Base-by-base conservation (phyloP, 2,888 invertebrate species). In the Callinectes sapidus region DNA sequence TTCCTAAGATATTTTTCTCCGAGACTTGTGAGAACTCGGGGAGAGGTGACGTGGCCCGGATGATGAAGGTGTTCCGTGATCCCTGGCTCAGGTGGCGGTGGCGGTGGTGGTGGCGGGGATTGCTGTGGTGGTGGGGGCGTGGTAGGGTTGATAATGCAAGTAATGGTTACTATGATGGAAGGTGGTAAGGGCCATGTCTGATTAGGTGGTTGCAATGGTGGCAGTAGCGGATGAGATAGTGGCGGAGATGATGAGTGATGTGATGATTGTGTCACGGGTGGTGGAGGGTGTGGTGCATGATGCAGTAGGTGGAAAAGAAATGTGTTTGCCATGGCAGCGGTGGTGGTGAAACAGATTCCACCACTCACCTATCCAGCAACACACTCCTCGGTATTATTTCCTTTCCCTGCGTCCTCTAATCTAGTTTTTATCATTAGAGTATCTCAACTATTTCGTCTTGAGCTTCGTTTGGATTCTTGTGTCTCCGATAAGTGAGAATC, bases 11-110 rank as follows among this genome's bases (percentile, higher is more conserved):
- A 91, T 91, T 91, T 91, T 91, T 91, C 88, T 81, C 88, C 16
- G 55, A 88, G 91, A 91, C 88, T 91, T 91, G 91, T 91, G 91
- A 91, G 91, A 91, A 88, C 88, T 91, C 77, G 55, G 88, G 48
- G 81, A 66, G 81, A 88, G 81, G 88, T 88, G 91, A 91, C 91
- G 88, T n/a, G 77, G 91, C 88, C 88, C 3, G 77, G 55, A 88
- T 91, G 91, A 91, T 91, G 88, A 81, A 91, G 91, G 81, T 88
- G 86, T 87, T 35, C 66, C 48, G 54, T 61, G 88, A 55, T 89
- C 91, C 48, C 88, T 35, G 91, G 88, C 71, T 71, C 35, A 77
- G 54, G 90, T 54, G 81, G 66, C 39, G 89, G 39, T 23, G 71
- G 89, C 23, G 89, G 77, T 10, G 71, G 81, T 81, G 71, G 71